Base-by-base conservation (phyloP, 1,140 invertebrate genomes). In the Pogonomyrmex barbatus region DNA sequence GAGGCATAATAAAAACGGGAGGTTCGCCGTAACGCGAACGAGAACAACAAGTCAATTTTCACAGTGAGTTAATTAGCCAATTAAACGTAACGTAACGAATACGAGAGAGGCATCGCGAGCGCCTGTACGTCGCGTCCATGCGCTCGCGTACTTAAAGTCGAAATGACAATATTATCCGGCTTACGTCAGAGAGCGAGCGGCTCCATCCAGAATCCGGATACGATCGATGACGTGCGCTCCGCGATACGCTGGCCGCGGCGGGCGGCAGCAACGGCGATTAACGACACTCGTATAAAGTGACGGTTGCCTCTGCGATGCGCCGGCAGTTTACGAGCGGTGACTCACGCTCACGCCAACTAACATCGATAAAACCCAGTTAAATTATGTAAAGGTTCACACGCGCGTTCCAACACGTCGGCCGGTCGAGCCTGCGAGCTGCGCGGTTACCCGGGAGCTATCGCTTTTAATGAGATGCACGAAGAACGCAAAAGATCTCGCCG, bases 341-440 rank as follows among this genome's bases (percentile, higher is more conserved):
- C 52, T 86, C 77, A 86, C 77, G 63, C 45, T 79, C 62, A 70
- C 77, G 75, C 63, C 42, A 65, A 12, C 33, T 60, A 75, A 83
- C 84, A 85, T 85, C 85, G 85, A 86, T 82, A 86, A 60, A 86
- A 70, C 78, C 77, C 45, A 68, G 60, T 75, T 83, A 83, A 78
- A 76, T 85, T 85, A 85, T 85, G 82, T 85, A 85, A 78, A 83
- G 79, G 68, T 83, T 75, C 68, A 83, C 79, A 75, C 79, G 79
- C 79, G 79, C 79, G 54, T 81, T 81, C 54, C 68, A 30, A 73
- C 68, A 75, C 68, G 54, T 83, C 68, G 68, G 68, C 75, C 68
- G 68, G 68, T 8, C 52, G 79, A 75, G 52, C 50, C 24, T 8
- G 75, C 75, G 54, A 47, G 54, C 54, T 10, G 63, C 24, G 50